phyloP scores from a whole-genome alignment of 2,113 vertebrate genomes.

The Nothocercus nigrocapillus region DNA sequence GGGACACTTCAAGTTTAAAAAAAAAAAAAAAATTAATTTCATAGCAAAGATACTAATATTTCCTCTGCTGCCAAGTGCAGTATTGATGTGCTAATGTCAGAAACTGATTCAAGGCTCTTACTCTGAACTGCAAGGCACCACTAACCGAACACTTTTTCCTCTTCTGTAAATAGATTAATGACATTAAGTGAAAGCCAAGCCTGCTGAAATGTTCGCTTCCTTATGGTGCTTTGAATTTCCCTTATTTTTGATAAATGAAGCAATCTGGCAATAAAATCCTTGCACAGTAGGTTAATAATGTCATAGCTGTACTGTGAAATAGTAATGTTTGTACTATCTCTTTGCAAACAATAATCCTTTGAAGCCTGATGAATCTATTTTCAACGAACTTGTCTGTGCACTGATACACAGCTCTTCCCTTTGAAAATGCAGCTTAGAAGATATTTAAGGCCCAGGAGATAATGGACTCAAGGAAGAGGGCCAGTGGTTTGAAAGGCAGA shows the following conservation, averaged over 20 bases:
- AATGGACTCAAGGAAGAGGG: conserved; percentile 9
- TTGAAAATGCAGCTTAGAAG: conserved; percentile 68
- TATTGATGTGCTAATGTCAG: conserved; percentile 59
- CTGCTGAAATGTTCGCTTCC: conserved; percentile 83
- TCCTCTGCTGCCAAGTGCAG: conserved; percentile 59
- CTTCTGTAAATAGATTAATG: conserved; percentile 83
- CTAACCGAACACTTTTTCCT: conserved; percentile 77
- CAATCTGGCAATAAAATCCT: conserved; percentile 83
- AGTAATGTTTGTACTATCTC: conserved; percentile 82
- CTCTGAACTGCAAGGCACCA: conserved; percentile 48
- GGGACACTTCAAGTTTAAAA: conserved; percentile 7
- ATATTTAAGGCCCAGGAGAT: conserved; percentile 64
- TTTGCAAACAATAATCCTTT: conserved; percentile 84
- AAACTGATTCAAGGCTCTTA: conserved; percentile 66
- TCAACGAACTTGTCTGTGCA: conserved; percentile 71
- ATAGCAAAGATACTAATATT: conserved; percentile 69
- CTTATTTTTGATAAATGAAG: conserved; percentile 86
- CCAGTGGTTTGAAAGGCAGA: not conserved
- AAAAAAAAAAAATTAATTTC: conserved; percentile 2
- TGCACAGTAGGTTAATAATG: conserved; percentile 86
- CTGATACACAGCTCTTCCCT: conserved; percentile 51
- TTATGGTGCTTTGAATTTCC: conserved; percentile 82
- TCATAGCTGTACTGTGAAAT: conserved; percentile 83
- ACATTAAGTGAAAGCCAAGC: conserved; percentile 75
- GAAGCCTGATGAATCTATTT: conserved; percentile 85